Percentiles rank a stretch among this genome's conserved stretches.
Conservation (phyloP, 2,797 vertebrate genomes). For the Synanceia verrucosa region DNA sequence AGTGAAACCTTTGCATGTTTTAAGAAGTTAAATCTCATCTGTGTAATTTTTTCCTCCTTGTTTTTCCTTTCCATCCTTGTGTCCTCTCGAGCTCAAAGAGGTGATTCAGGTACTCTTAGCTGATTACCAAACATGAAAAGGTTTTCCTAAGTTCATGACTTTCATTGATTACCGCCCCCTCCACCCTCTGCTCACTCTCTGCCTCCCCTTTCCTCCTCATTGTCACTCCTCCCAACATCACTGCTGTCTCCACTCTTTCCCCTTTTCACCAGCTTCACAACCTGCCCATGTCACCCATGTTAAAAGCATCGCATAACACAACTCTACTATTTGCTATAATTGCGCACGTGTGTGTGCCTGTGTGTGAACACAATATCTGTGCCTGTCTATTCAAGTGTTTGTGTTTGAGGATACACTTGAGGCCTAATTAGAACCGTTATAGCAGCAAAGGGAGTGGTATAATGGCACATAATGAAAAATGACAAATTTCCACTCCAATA, state of each 20-base stretch:
- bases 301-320: constrained; percentile 88
- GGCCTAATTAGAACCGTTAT: constrained; percentile 95
- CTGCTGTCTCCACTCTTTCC: constrained; percentile 7
- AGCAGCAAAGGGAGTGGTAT: constrained; percentile 91
- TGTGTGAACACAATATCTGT: constrained; percentile 31
- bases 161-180: constrained; percentile 65
- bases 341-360: constrained; percentile 8
- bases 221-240: constrained; percentile 47
- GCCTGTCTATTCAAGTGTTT: constrained; percentile 68
- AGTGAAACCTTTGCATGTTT: too few species aligned
- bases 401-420: constrained; percentile 88
- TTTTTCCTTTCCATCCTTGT: constrained; percentile 20
- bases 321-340: constrained; percentile 83
- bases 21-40: too few species aligned
- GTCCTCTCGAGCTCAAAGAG: constrained; percentile 37
- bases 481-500: constrained; percentile 97
- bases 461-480: constrained; percentile 97
- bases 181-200: constrained; percentile 20
- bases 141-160: constrained; percentile 81
- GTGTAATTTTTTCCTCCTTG: not conserved
- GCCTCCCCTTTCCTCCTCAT: constrained; percentile 48
- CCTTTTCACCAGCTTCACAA: constrained; percentile 15
- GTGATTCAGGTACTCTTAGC: constrained; percentile 64
- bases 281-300: constrained; percentile 77
- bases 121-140: constrained; percentile 85